Conservation (phyloP, 1,140 invertebrate genomes). For the Bombus pyrosoma region DNA sequence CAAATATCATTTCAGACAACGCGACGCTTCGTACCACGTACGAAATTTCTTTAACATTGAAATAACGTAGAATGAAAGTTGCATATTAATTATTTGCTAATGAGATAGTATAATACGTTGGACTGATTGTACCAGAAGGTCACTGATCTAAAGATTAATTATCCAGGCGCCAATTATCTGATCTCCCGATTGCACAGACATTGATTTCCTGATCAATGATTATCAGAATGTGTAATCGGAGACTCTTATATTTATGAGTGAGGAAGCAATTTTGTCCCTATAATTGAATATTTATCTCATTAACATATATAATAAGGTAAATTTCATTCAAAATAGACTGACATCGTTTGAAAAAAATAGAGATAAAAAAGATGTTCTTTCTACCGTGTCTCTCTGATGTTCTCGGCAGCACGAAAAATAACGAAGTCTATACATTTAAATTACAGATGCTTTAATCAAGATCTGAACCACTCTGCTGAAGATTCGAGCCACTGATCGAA, state of each 20-base stretch:
- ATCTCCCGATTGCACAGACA: slow-evolving; percentile 20
- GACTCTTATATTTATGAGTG: neutral
- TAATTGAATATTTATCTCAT: neutral
- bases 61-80: neutral
- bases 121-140: neutral
- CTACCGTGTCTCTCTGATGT: neutral
- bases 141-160: slow-evolving; percentile 2
- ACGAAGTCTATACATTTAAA: slow-evolving; percentile 12
- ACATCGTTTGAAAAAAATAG: neutral
- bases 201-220: slow-evolving; percentile 24
- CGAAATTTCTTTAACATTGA: neutral
- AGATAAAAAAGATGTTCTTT: neutral
- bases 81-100: neutral
- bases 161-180: slow-evolving; percentile 16
- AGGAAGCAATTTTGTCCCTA: neutral
- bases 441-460: slow-evolving; percentile 1
- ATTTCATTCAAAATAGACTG: neutral
- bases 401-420: neutral
- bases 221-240: slow-evolving; percentile 6
- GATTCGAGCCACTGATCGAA: neutral
- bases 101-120: no score
- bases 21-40: neutral
- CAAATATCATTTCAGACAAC: neutral
- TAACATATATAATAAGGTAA: neutral
- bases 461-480: neutral